phyloP scores from a whole-genome alignment of 1,140 invertebrate genomes.

The Micrasema minimum region DNA sequence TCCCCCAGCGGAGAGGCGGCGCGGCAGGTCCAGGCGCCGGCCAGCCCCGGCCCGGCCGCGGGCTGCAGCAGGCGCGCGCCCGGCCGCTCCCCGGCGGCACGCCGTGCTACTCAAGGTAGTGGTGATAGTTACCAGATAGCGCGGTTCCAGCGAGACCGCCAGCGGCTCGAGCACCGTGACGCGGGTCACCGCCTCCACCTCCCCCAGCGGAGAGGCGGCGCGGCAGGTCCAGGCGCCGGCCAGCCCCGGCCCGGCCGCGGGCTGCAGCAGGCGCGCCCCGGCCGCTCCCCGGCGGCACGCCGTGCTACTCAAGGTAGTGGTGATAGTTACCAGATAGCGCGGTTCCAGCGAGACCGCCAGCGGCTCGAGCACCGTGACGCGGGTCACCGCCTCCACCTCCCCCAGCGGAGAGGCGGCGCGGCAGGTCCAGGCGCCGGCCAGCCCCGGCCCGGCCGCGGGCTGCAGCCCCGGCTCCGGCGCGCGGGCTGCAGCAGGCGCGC shows the following conservation, averaged over 20 bases:
- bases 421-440: slow-evolving; percentile 46
- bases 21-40: slow-evolving; percentile 44
- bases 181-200: no score
- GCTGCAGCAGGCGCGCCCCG: no score
- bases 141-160: no score
- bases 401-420: slow-evolving; percentile 38
- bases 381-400: slow-evolving; percentile 38
- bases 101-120: no score
- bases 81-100: slow-evolving; percentile 56
- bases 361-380: slow-evolving; percentile 27
- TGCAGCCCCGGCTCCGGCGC: slow-evolving; percentile 7
- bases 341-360: slow-evolving; percentile 38
- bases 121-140: no score
- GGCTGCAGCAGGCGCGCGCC: slow-evolving; percentile 1
- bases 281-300: no score
- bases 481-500: slow-evolving; percentile 21
- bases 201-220: no score
- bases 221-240: no score
- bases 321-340: no score
- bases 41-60: not conserved
- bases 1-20: slow-evolving; percentile 42
- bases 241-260: no score
- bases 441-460: not conserved
- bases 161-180: no score
- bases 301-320: no score